Base-by-base conservation (phyloP, 2,888 invertebrate genomes). In the Trachelus tabidus region DNA sequence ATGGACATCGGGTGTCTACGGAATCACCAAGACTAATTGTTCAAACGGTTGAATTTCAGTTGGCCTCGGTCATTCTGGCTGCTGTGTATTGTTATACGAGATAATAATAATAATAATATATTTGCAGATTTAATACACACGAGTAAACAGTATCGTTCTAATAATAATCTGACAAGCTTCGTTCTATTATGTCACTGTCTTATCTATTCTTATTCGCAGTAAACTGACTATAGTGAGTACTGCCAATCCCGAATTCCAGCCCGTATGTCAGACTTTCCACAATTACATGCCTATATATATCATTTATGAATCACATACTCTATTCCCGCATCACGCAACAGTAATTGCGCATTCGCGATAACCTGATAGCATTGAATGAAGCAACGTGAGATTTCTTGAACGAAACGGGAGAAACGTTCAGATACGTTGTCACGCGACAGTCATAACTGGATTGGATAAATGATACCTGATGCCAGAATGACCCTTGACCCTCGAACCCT, bases 41-140 rank as follows among this genome's bases (percentile, higher is more conserved):
- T 40, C 15, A 40, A 40, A 40, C 40, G 40, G 40, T 83, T 68
- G 69, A 73, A 82, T 83, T 83, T 83, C 81, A 83, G 80, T 80
- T 79, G 68, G 37, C 35, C 68, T 83, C 80, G 86, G 87, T 87
- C 86, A 88, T 88, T 88, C 87, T 87, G 87, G 87, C 85, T 84
- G 81, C 81, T 77, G 76, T 35, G 73, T 77, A 37, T 68, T 73
- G 71, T 77, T 69, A 68, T 75, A 34, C 69, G 74, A 37, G 11
- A 77, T 33, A 73, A 69, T 34, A 74, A 40, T 76, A 23, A 31
- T 76, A 80, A 78, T 30, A 76, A 78, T 34, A 56, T 2, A 75
- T 77, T 80, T 79, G 76, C 76, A 81, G n/a, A 78, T 76, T 69
- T 78, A 79, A 77, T 75, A 78, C 79, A 79, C 78, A 85, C 87